Percentiles rank a stretch among this genome's conserved stretches.
Conservation (phyloP, 37 sponge, comb jelly and placozoan species). For the Geodia barretti region DNA sequence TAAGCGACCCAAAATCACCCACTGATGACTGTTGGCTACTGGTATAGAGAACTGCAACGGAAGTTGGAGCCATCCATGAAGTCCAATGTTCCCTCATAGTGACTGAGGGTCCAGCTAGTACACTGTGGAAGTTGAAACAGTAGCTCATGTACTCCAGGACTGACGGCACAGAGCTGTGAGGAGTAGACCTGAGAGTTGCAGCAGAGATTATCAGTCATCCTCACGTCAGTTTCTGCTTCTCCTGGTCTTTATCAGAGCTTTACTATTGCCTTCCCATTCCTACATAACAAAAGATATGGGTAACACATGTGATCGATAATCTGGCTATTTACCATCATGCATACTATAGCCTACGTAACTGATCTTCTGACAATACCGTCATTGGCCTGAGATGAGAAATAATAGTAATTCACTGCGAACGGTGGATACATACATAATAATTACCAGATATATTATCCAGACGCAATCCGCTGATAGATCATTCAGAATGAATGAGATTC, state of each 20-base stretch:
- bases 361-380: conserved; percentile 51
- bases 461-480: too few species aligned
- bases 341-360: conserved; percentile 59
- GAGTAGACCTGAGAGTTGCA: neutral
- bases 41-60: neutral
- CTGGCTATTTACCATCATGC: conserved; percentile 66
- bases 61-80: conserved; percentile 83
- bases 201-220: too few species aligned
- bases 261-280: conserved; percentile 43
- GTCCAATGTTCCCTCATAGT: conserved; percentile 63
- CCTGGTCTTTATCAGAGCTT: conserved; percentile 65
- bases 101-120: conserved; percentile 77
- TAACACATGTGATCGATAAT: neutral
- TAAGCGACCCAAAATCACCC: too few species aligned
- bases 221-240: neutral
- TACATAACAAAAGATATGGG: too few species aligned
- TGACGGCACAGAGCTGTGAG: conserved; percentile 24
- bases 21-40: too few species aligned
- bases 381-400: neutral
- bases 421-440: too few species aligned
- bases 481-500: too few species aligned
- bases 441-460: too few species aligned
- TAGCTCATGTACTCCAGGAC: conserved; percentile 77
- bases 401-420: too few species aligned
- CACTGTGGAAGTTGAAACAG: conserved; percentile 73